Evolutionary conservation across 2,888 invertebrate species (phyloP).

Genomic region (Xestoiulus laeticollis): DNA sequence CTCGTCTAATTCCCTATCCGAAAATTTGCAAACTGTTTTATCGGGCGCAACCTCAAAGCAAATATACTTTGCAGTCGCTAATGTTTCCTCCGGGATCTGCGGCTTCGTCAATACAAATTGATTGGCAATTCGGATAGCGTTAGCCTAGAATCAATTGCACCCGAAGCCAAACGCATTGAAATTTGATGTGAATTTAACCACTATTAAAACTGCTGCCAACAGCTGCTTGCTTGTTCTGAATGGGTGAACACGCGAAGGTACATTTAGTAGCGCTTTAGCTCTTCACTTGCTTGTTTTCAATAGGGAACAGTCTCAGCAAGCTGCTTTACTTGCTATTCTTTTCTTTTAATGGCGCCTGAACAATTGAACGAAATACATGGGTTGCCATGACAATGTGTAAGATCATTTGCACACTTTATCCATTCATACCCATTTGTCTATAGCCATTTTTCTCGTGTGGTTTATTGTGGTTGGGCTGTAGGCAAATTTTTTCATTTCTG

Average conservation of each 20-base stretch:
- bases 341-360: background rate
- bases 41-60: slow-evolving; percentile 37
- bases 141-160: background rate
- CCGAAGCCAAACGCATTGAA: background rate
- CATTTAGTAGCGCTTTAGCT: background rate
- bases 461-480: background rate
- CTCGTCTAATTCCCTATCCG: slow-evolving; percentile 21
- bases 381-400: background rate
- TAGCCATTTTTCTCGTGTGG: background rate
- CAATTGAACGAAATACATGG: background rate
- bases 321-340: background rate
- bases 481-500: background rate
- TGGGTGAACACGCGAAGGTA: slow-evolving; percentile 2
- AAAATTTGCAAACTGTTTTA: slow-evolving; percentile 34
- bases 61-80: slow-evolving; percentile 28
- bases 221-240: slow-evolving; percentile 31
- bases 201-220: slow-evolving; percentile 32
- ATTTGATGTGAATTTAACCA: slow-evolving; percentile 34
- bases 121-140: slow-evolving; percentile 21
- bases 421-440: background rate
- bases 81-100: slow-evolving; percentile 37
- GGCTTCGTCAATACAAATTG: slow-evolving; percentile 37
- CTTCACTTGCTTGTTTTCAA: background rate
- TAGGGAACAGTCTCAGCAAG: background rate
- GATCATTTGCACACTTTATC: background rate